Percentiles rank a stretch among this genome's conserved stretches.
These are phyloP conservation scores for Ips typographus DNA, from an alignment of 1,140 invertebrate species.

Conservation along the genomic window DNA sequence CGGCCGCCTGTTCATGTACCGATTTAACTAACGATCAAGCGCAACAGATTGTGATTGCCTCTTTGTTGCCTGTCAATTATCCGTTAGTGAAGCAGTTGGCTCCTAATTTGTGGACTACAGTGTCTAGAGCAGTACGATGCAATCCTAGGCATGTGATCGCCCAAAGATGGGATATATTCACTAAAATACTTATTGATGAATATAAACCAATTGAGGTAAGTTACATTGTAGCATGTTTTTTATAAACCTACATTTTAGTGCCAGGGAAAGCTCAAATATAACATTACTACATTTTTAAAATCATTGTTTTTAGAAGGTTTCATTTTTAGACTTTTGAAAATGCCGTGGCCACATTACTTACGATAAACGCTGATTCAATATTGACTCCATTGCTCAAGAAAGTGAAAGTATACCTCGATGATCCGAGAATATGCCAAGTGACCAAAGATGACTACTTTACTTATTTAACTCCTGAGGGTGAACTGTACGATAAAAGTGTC, in stretches of 20 bases:
- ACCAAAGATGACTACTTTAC: slow-evolving; percentile 87
- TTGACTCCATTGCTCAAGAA: slow-evolving; percentile 57
- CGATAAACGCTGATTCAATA: slow-evolving; percentile 65
- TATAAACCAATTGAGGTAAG: slow-evolving; percentile 59
- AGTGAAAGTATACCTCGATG: slow-evolving; percentile 62
- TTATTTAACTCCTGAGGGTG: slow-evolving; percentile 84
- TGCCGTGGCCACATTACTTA: slow-evolving; percentile 65
- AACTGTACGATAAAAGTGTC: slow-evolving; percentile 88
- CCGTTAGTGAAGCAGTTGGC: slow-evolving; percentile 60
- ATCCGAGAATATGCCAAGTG: slow-evolving; percentile 70
- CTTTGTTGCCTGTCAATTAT: slow-evolving; percentile 68
- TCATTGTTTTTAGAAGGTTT: slow-evolving; percentile 3
- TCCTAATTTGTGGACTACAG: slow-evolving; percentile 63
- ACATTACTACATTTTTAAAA: background rate
- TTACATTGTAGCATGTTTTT: slow-evolving; percentile 15
- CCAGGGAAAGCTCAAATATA: no score
- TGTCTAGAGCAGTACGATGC: slow-evolving; percentile 59
- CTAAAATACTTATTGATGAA: slow-evolving; percentile 61
- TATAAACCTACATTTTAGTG: background rate
- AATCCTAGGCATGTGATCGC: slow-evolving; percentile 60
- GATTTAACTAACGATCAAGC: slow-evolving; percentile 55
- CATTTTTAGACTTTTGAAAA: slow-evolving; percentile 60
- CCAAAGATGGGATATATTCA: slow-evolving; percentile 58
- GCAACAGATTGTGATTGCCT: slow-evolving; percentile 60
- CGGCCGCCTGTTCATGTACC: slow-evolving; percentile 56